Base-by-base conservation (phyloP, 1,140 invertebrate species). In the Bombus difficillimus region DNA sequence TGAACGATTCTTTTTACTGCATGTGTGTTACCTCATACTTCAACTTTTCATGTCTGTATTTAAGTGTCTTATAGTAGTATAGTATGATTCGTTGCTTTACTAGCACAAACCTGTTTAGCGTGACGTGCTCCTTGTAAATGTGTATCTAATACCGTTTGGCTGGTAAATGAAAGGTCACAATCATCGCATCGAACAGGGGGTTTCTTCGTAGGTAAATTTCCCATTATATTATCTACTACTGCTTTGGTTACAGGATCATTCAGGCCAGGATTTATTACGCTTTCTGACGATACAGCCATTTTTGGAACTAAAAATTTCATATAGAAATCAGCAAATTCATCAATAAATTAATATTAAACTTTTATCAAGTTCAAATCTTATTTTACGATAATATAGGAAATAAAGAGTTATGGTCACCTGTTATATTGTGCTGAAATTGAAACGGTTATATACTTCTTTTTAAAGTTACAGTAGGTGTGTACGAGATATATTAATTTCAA, bases 221-320 rank as follows among this genome's bases (percentile, higher is more conserved):
- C 95, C 93, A 95, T 95, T 85, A 96, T 96, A 90, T 96, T 96
- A 84, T 96, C 95, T 47, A 96, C 93, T 28, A 96, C 94, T 9
- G 95, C 95, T 88, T 94, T 95, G n/a, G 95, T 95, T 9, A 96
- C 94, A 53, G 96, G 95, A 89, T 96, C 95, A 87, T 93, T 89
- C 0, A 92, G 81, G 34, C 75, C 64, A 39, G 82, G 47, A 79
- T 88, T 89, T 25, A 93, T 93, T 12, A 92, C 82, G 41, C n/a
- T 81, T 66, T 90, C 85, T 22, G 87, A 75, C 53, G 88, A 79
- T 47, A 85, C 85, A 81, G 92, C 92, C 92, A 92, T 93, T 77
- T 62, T 81, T 84, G 3, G 62, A 81, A 72, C 78, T 84, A 66
- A 62, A 88, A 85, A 0, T 75, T 57, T 72, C n/a, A 64, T 1